These are phyloP conservation scores for Valencia hispanica DNA, from an alignment of 2,797 vertebrate genomes.

Conservation along the genomic window DNA sequence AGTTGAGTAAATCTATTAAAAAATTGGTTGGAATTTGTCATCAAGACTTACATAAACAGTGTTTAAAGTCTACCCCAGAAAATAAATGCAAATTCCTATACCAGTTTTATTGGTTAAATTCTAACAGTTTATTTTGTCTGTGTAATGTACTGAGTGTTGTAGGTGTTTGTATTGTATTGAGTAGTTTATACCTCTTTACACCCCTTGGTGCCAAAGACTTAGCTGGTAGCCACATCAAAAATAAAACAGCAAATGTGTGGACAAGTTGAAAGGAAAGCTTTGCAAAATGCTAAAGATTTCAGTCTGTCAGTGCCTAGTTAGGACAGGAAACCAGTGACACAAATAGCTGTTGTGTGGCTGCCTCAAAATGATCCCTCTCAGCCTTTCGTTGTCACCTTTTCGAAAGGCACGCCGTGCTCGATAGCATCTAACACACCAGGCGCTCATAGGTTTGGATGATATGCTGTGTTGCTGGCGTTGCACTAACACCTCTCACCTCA, in stretches of 20 bases:
- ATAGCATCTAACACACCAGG: conserved; percentile 73
- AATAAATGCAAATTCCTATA: not conserved
- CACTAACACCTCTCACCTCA: conserved; percentile 29
- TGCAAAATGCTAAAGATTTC: conserved; percentile 72
- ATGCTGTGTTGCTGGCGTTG: conserved; percentile 35
- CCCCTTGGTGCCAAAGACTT: conserved; percentile 30
- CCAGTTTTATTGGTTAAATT: not conserved
- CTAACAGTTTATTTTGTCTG: not conserved
- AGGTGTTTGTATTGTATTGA: conserved; percentile 46
- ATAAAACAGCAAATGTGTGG: conserved; percentile 59
- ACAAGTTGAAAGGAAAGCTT: conserved; percentile 61
- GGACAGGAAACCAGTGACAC: conserved; percentile 75
- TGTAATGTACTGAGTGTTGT: conserved; percentile 39
- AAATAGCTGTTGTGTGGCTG: conserved; percentile 76
- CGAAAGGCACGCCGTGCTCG: conserved; percentile 69
- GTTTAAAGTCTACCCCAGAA: not conserved
- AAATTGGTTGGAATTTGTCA: not conserved
- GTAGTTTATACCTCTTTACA: conserved; percentile 66
- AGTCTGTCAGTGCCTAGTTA: conserved; percentile 67
- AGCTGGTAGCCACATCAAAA: conserved; percentile 42
- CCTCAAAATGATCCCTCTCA: conserved; percentile 72
- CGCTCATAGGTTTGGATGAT: conserved; percentile 55
- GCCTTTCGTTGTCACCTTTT: conserved; percentile 67
- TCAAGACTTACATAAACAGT: not conserved
- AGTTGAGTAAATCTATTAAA: no score